Evolutionary conservation across 2,113 vertebrate species (phyloP).

Genomic region (Casuarius casuarius): DNA sequence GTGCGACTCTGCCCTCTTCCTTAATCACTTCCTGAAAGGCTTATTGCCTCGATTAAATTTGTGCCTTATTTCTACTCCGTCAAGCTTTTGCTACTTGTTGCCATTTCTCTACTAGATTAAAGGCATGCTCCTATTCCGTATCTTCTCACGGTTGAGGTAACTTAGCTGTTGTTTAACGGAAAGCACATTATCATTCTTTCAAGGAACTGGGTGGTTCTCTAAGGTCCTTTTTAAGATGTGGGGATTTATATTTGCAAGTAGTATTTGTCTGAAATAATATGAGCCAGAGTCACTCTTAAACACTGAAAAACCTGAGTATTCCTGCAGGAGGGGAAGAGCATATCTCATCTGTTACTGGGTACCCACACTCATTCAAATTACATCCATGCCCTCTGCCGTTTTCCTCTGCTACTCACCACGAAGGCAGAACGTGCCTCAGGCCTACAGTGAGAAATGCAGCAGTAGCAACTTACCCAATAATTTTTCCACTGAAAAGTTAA

Average conservation of each 20-base stretch:
- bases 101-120: background rate
- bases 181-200: background rate
- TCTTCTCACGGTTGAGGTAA: background rate
- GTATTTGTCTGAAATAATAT: background rate
- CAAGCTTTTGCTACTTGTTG: background rate
- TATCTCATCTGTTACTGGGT: background rate
- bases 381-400: fast-evolving
- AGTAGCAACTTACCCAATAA: background rate
- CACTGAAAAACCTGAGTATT: background rate
- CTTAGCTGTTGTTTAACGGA: background rate
- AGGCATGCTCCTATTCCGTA: fast-evolving
- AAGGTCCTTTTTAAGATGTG: fast-evolving
- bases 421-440: background rate
- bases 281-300: background rate
- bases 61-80: background rate
- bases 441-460: fast-evolving
- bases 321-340: background rate
- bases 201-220: background rate
- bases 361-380: fast-evolving
- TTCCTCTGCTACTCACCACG: background rate
- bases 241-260: background rate
- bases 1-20: background rate
- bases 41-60: fast-evolving
- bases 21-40: background rate
- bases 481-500: background rate